Base-by-base conservation (phyloP, 2,888 invertebrate species). In the Spodoptera picta region DNA sequence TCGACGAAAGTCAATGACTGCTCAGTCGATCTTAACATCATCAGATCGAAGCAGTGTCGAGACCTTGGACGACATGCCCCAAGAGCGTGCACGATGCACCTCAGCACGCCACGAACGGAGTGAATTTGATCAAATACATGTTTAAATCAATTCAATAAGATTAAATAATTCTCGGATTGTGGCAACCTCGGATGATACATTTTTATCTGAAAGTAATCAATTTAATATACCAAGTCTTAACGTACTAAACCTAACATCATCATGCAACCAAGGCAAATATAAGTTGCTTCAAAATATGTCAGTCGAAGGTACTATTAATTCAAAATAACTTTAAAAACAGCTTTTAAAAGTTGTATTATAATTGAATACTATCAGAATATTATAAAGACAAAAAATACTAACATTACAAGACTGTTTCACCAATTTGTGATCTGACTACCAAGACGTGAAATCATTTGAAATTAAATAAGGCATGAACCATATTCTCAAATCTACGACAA, bases 51-150 rank as follows among this genome's bases (percentile, higher is more conserved):
- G 94, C 82, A 93, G 93, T 73, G 79, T 93, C 52, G 95, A 95
- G 77, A 94, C 94, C 1, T 77, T 93, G 65, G 93, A 94, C 53
- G 92, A 88, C 65, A 76, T 83, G 72, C 82, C 86, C 49, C 81
- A 82, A 60, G 91, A 90, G 59, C 90, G 90, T 54, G 82, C 80
- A 61, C 84, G 78, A 86, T 94, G 92, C 83, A 90, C 92, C 77
- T 87, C 95, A 43, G 68, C 84, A 45, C 85, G 87, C 45, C 87
- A 84, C 60, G 89, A 89, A 36, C 88, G 78, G 57, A 89, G 84
- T 73, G 91, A 93, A 65, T 92, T 88, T 66, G 91, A 94, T 88
- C 96, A 96, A 89, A 96, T 96, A 84, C 96, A 96, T 77, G 96
- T 96, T 77, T 96, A 95, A 68, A 41, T 12, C 10, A 44, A 55